phyloP scores from a whole-genome alignment of 1,140 invertebrate species.

The Drosophila kikkawai region DNA sequence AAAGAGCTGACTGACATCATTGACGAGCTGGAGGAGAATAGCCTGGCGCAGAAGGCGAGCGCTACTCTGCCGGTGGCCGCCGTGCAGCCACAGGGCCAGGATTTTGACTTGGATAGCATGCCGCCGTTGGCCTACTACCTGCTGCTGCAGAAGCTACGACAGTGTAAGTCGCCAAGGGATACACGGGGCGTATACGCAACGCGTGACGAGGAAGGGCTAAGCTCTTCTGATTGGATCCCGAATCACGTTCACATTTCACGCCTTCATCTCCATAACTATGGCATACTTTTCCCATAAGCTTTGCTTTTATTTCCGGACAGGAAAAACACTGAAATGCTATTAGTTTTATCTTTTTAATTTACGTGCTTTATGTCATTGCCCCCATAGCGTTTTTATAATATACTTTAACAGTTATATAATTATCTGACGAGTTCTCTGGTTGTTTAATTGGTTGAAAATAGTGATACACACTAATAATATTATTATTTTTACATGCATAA shows the following conservation, averaged over 20 bases:
- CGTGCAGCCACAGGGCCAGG: slow-evolving; percentile 54
- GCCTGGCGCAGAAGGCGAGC: slow-evolving; percentile 57
- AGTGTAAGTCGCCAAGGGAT: slow-evolving; percentile 59
- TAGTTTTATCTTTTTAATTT: slow-evolving; percentile 13
- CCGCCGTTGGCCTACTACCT: slow-evolving; percentile 76
- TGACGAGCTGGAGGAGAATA: slow-evolving; percentile 79
- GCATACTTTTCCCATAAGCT: slow-evolving; percentile 26
- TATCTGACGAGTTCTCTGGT: neutral
- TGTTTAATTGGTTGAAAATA: neutral
- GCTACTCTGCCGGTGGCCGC: slow-evolving; percentile 29
- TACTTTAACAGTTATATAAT: neutral
- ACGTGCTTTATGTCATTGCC: neutral
- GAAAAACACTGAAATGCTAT: slow-evolving; percentile 5
- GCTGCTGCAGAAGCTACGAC: slow-evolving; percentile 75
- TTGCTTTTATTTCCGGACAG: slow-evolving; percentile 7
- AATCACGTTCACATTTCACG: slow-evolving; percentile 44
- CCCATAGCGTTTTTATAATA: neutral
- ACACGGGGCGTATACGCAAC: slow-evolving; percentile 53
- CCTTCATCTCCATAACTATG: slow-evolving; percentile 32
- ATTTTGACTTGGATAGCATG: slow-evolving; percentile 80
- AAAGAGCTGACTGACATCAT: slow-evolving; percentile 79
- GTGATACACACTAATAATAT: neutral
- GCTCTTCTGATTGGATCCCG: slow-evolving; percentile 34
- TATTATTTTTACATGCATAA: neutral
- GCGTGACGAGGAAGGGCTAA: slow-evolving; percentile 13